These are phyloP conservation scores for Macrobrachium rosenbergii DNA, from an alignment of 1,140 invertebrate genomes.

Conservation along the genomic window DNA sequence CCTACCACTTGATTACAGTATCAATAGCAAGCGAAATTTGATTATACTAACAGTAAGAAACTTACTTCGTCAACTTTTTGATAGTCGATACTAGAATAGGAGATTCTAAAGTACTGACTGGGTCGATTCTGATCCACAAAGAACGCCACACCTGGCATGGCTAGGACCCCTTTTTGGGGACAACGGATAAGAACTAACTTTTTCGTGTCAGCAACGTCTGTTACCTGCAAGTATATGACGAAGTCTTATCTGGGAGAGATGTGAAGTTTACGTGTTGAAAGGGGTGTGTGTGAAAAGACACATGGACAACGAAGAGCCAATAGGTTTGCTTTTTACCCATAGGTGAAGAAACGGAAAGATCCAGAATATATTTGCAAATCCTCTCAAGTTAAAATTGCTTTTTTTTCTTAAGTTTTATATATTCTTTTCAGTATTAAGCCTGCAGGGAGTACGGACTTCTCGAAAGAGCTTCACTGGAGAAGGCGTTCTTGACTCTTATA, in stretches of 20 bases:
- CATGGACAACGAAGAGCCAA: too few species aligned
- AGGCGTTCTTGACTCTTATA: not conserved
- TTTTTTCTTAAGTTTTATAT: too few species aligned
- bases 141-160: slow-evolving; percentile 81
- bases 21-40: not conserved
- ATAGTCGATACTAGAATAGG: slow-evolving; percentile 76
- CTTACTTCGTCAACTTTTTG: slow-evolving; percentile 6
- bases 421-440: too few species aligned
- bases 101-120: slow-evolving; percentile 78
- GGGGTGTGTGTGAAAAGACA: too few species aligned
- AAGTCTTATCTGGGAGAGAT: not conserved
- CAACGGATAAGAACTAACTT: slow-evolving; percentile 79
- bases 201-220: slow-evolving; percentile 78
- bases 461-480: not conserved
- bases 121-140: slow-evolving; percentile 74
- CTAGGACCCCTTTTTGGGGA: slow-evolving; percentile 74
- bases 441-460: too few species aligned
- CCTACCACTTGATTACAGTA: not conserved
- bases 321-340: too few species aligned
- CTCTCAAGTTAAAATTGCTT: too few species aligned
- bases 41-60: not conserved
- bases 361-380: too few species aligned
- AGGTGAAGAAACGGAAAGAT: too few species aligned
- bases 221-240: slow-evolving; percentile 69
- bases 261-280: too few species aligned